Evolutionary conservation across 2,797 vertebrate species (phyloP), one percentile per base, ranked within the genome.

Genomic region (Xerus rutilus): DNA sequence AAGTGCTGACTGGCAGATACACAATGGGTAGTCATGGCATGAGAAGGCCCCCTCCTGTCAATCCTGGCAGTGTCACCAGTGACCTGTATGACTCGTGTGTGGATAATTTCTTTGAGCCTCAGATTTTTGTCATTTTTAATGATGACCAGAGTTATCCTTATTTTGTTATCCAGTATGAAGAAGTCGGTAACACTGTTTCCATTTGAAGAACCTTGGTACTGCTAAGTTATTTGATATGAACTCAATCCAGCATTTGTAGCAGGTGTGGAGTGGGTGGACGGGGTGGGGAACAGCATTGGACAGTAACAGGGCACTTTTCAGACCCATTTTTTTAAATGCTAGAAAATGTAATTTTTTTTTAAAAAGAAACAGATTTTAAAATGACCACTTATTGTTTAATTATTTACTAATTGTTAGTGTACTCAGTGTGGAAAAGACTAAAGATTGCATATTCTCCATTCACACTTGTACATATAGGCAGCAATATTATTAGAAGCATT

Each of bases 91-190:
- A 99, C 99, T 99, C 99, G 49, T 99, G 99, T 15, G 99, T 99
- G 98, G 99, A 99, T 99, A 99, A 99, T 98, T 99, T 98, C 98
- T 99, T 99, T 95, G 99, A 99, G 98, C 99, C 99, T 70, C 99
- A 99, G 98, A 99, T 99, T 97, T 99, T 99, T 87, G 99, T 99
- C 97, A 99, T 99, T 98, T 99, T 99, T 98, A 99, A 99, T 4
- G 99, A 99, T 1, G 99, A 99, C 97, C 99, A 99, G 99, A 99
- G 99, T 98, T 99, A 99, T 97, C 99, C 99, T 4, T 99, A 99
- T 98, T 99, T 99, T 96, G 99, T 99, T 97, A 99, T 99, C 97
- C 99, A 99, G 30, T 99, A 99, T 11, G 99, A 99, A 98, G 99
- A 99, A 98, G 99, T 99, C 97, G 98, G 99, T 98, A 99, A 98